These are phyloP conservation scores for Bombyx mori DNA, from an alignment of 1,140 invertebrate species.

Conservation along the genomic window ASM3026992v2 NC_085112.1:6054501-6055000, in stretches of 20 bases:
- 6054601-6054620: constrained; percentile 35
- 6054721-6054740: constrained; percentile 61
- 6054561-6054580: constrained; percentile 27
- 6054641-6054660: constrained; percentile 67
- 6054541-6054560: constrained; percentile 28
- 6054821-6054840: constrained; percentile 45
- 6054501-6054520: background rate
- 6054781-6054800: constrained; percentile 72
- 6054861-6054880: constrained; percentile 57
- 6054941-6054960: too few species aligned
- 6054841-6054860: constrained; percentile 46
- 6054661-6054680: constrained; percentile 60
- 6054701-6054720: constrained; percentile 62
- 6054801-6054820: constrained; percentile 71
- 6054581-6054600: constrained; percentile 18
- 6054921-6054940: too few species aligned
- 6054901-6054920: too few species aligned
- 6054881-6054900: constrained; percentile 13
- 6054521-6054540: constrained; percentile 1
- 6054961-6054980: too few species aligned
- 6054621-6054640: constrained; percentile 56
- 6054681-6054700: constrained; percentile 68
- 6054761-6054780: constrained; percentile 68
- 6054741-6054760: constrained; percentile 64
- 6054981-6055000: too few species aligned